A percentile compares a stretch with the other conserved stretches of the same genome.
phyloP scores from a whole-genome alignment of 2,113 vertebrate genomes.

The Salvelinus namaycush region DNA sequence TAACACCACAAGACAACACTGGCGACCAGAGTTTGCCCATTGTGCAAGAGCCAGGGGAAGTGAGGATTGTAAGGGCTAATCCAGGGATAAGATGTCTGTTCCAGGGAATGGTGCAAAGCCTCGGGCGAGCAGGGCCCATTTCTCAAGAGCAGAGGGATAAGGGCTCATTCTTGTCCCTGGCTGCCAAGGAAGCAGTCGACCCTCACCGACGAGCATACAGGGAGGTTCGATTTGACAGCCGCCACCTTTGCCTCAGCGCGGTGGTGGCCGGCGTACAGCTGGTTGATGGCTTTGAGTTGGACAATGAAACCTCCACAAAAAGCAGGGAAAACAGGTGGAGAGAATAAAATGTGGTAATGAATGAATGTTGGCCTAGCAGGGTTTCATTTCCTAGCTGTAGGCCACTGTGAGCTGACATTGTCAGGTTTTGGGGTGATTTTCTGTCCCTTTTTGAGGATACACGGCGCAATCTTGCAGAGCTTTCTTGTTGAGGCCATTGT shows the following conservation, averaged over 20 bases:
- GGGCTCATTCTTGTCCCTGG: conserved; percentile 36
- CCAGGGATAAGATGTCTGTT: conserved; percentile 60
- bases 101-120: conserved; percentile 52
- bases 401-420: conserved; percentile 5
- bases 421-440: conserved; percentile 36
- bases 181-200: conserved; percentile 24
- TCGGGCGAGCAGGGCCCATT: conserved; percentile 1
- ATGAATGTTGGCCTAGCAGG: too few species aligned
- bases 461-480: conserved; percentile 29
- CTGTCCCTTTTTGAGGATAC: conserved; percentile 33
- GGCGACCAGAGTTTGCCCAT: conserved; percentile 33
- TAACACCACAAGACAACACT: conserved; percentile 50
- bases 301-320: too few species aligned
- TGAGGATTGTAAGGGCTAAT: conserved; percentile 62
- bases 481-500: conserved; percentile 36
- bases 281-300: too few species aligned
- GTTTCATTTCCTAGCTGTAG: too few species aligned
- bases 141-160: conserved; percentile 30
- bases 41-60: conserved; percentile 52
- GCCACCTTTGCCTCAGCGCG: neutral
- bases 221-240: neutral
- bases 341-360: too few species aligned
- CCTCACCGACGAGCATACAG: neutral
- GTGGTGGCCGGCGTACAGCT: neutral
- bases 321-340: too few species aligned